Base-by-base conservation (phyloP, 2,113 vertebrate species). In the Gambusia holbrooki region DNA sequence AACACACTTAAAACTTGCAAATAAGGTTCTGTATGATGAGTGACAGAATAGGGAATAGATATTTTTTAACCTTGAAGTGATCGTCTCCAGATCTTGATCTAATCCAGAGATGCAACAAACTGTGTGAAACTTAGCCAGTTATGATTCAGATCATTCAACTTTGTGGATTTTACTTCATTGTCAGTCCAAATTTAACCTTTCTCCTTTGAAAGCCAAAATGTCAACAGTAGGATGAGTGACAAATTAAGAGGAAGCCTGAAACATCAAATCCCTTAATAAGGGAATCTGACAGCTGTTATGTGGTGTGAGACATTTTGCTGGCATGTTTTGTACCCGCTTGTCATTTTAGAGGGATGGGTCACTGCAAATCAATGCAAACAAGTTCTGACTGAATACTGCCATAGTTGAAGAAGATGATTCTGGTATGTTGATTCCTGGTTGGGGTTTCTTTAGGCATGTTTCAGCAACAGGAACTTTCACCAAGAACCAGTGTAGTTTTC, bases 191-290 rank as follows among this genome's bases (percentile, higher is more conserved):
- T 45, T 32, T 29, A 28, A 5, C 45, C 0, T n/a, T 54, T 74
- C 71, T 64, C 74, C 33, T 69, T 80, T 3, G 37, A 67, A 67
- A 13, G 37, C n/a, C 22, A 66, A 67, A 67, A 9, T 30, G 42
- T 22, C 67, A 64, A 19, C 64, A 66, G 30, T 17, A 30, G 65
- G 28, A 58, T 37, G 10, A 25, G 17, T 32, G 70, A n/a, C 9
- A 54, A 66, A 28, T 29, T 54, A 58, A 37, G n/a, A 4, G 7
- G 48, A 65, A 37, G 27, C 62, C 32, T 28, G 4, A 8, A 73
- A 27, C n/a, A 29, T 35, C 51, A n/a, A 27, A 27, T 28, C 9
- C 13, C 17, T 13, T n/a, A 32, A 29, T 51, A 6, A n/a, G 11
- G 5, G 6, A 25, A 33, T 51, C 29, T 65, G 71, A 74, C 63